Evolutionary conservation across 2,888 invertebrate genomes (phyloP).

Genomic region (Stramonita haemastoma): DNA sequence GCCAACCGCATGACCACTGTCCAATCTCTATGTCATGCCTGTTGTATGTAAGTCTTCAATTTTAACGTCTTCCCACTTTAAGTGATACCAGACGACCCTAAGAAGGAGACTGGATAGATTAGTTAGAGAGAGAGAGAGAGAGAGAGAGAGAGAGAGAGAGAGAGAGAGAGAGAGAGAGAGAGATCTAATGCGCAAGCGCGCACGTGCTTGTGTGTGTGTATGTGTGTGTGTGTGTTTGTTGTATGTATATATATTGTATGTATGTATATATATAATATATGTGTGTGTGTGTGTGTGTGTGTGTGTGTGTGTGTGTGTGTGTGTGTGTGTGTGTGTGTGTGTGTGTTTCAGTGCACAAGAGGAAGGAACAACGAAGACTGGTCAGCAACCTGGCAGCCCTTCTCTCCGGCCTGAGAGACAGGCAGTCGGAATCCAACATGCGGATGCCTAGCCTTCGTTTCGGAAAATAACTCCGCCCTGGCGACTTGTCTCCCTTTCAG

Average conservation of each 20-base stretch:
- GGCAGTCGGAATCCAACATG: conserved; percentile 47
- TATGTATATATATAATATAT: background rate
- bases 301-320: background rate
- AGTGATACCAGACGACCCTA: no score
- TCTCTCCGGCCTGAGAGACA: conserved; percentile 47
- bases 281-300: background rate
- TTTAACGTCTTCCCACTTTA: no score
- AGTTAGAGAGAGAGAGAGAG: no score
- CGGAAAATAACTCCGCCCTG: conserved; percentile 42
- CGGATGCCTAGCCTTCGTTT: conserved; percentile 55
- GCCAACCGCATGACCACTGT: no score
- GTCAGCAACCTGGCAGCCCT: conserved; percentile 51
- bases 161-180: no score
- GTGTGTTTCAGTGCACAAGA: conserved; percentile 36
- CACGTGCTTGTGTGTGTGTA: background rate
- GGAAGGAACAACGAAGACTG: conserved; percentile 40
- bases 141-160: no score
- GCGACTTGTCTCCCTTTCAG: background rate
- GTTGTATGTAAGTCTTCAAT: no score
- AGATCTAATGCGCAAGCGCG: no score
- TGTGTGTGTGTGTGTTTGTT: background rate
- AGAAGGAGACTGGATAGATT: no score
- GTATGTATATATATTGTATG: no score
- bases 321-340: background rate
- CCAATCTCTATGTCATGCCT: no score